Conservation (phyloP, 37 sponge, comb jelly and placozoan genomes). For the Aplysina aerophoba region DNA sequence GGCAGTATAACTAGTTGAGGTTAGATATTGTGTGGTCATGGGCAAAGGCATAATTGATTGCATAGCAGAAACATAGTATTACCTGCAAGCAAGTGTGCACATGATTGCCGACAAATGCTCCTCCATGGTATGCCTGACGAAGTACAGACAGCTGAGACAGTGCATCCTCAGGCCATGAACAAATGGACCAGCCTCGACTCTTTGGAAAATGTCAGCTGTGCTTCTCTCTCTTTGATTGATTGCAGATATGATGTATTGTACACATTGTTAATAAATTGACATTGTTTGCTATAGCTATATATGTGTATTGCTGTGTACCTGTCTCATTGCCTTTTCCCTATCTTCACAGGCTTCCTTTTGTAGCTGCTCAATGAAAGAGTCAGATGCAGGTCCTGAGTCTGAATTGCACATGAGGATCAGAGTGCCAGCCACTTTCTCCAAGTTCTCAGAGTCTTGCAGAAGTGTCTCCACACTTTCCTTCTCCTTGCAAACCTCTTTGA, state of each 20-base stretch:
- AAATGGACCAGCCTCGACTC: constrained; percentile 43
- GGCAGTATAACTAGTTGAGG: neutral
- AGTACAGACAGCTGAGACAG: constrained; percentile 24
- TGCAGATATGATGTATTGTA: neutral
- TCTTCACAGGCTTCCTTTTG: neutral
- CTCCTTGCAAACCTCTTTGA: neutral
- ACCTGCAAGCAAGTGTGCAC: constrained; percentile 46
- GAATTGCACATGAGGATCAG: neutral
- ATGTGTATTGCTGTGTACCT: too few relatives aligned
- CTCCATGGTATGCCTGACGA: constrained; percentile 46
- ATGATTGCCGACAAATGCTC: constrained; percentile 59
- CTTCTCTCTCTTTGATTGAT: neutral
- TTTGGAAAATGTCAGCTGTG: neutral
- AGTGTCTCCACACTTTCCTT: neutral
- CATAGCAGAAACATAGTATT: neutral
- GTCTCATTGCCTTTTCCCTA: neutral
- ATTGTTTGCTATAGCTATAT: neutral
- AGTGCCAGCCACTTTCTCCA: neutral
- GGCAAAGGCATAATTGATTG: neutral
- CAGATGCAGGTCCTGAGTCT: neutral
- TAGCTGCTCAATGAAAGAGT: neutral
- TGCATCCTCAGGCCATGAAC: constrained; percentile 37
- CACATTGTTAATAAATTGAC: too few relatives aligned
- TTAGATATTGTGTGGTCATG: neutral
- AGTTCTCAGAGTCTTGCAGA: neutral